Conservation (phyloP, 2,113 vertebrate genomes). For the Megatriorchis doriae region DNA sequence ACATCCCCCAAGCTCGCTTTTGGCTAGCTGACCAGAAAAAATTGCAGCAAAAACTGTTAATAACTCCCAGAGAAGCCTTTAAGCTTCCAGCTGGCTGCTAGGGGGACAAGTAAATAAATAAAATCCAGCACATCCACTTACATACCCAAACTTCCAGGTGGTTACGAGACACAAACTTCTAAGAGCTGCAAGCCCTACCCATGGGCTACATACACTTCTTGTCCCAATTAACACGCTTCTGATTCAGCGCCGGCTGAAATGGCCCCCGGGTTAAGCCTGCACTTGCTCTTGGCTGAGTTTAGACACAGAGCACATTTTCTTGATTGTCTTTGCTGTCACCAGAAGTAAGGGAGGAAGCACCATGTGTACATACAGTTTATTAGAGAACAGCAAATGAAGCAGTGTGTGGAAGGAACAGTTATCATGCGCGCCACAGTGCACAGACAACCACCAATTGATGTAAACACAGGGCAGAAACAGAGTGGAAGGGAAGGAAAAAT, state of each 20-base stretch:
- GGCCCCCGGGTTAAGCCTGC: not conserved
- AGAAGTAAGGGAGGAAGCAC: not conserved
- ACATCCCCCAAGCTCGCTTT: accelerated
- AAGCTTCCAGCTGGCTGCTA: not conserved
- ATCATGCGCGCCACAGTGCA: not conserved
- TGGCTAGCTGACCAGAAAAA: not conserved
- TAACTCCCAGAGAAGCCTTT: not conserved
- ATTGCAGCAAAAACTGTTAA: not conserved
- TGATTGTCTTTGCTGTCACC: not conserved
- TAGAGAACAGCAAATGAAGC: slow-evolving; percentile 6
- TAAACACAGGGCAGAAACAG: slow-evolving; percentile 1
- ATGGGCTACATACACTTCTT: accelerated
- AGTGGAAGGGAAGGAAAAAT: slow-evolving; percentile 24
- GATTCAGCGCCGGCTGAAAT: not conserved
- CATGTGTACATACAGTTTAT: not conserved
- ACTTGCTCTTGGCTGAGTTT: not conserved
- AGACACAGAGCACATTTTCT: not conserved
- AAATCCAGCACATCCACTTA: not conserved
- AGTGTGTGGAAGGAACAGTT: not conserved
- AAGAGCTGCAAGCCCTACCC: not conserved
- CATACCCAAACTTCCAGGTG: not conserved
- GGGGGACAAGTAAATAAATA: not conserved
- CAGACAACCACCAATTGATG: not conserved
- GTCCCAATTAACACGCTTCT: not conserved
- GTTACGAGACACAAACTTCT: not conserved